phyloP scores from a whole-genome alignment of 2,113 vertebrate species.

The Dicaeum eximium region DNA sequence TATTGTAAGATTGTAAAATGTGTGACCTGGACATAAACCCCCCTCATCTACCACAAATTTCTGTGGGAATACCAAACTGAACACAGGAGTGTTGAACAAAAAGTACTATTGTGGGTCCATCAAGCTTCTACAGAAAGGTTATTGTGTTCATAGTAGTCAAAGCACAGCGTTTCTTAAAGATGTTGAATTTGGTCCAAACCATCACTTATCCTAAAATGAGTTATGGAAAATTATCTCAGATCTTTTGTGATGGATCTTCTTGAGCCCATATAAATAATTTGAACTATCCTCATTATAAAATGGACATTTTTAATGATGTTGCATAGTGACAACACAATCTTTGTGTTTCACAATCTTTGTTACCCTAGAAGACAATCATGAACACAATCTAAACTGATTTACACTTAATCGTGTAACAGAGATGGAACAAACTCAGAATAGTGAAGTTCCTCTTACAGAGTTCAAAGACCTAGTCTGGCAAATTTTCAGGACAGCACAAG shows the following conservation, averaged over 20 bases:
- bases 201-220: neutral
- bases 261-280: neutral
- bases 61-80: slow-evolving; percentile 26
- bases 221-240: slow-evolving; percentile 3
- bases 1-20: neutral
- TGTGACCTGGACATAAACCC: slow-evolving; percentile 10
- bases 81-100: neutral
- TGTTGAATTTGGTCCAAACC: slow-evolving; percentile 3
- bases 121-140: slow-evolving; percentile 37
- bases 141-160: neutral
- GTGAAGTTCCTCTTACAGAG: neutral
- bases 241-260: neutral
- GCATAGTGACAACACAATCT: neutral
- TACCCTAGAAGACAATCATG: neutral
- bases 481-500: neutral
- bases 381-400: neutral
- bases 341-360: neutral
- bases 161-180: neutral
- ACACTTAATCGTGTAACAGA: neutral
- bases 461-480: neutral
- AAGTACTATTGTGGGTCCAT: slow-evolving; percentile 13
- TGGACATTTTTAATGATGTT: neutral
- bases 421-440: neutral
- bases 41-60: neutral
- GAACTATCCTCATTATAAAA: neutral